Conservation (phyloP, 2,888 invertebrate genomes). For the Marasmarcha lunaedactyla region DNA sequence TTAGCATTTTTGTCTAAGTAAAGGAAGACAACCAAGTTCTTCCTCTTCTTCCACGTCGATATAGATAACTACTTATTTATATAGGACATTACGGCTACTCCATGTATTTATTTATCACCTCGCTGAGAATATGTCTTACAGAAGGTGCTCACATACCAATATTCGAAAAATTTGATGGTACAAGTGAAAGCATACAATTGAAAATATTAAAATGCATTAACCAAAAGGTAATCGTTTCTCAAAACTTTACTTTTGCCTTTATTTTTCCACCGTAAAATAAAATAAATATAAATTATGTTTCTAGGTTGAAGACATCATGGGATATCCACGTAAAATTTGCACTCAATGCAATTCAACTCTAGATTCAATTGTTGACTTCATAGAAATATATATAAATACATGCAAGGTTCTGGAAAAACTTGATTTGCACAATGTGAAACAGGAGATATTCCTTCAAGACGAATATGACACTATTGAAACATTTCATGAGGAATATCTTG, state of each 20-base stretch:
- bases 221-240: background rate
- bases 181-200: slow-evolving; percentile 21
- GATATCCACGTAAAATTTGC: slow-evolving; percentile 48
- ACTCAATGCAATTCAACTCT: slow-evolving; percentile 32
- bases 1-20: too few relatives aligned
- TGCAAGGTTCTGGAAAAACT: slow-evolving; percentile 32
- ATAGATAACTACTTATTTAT: too few relatives aligned
- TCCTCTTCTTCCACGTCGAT: too few relatives aligned
- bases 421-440: slow-evolving; percentile 25
- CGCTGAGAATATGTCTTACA: slow-evolving; percentile 46
- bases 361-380: slow-evolving; percentile 33
- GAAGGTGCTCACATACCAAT: slow-evolving; percentile 38
- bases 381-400: slow-evolving; percentile 38
- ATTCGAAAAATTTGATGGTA: slow-evolving; percentile 29
- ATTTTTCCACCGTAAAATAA: too few relatives aligned
- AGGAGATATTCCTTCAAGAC: too few relatives aligned
- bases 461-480: slow-evolving; percentile 12
- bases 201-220: slow-evolving; percentile 34
- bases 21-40: too few relatives aligned
- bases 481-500: slow-evolving; percentile 10
- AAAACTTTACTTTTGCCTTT: too few relatives aligned
- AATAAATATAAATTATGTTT: too few relatives aligned
- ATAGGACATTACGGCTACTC: too few relatives aligned
- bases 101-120: too few relatives aligned
- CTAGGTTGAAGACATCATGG: slow-evolving; percentile 47